Conservation (phyloP, 2,888 invertebrate species). For the Pasiphila rectangulata region DNA sequence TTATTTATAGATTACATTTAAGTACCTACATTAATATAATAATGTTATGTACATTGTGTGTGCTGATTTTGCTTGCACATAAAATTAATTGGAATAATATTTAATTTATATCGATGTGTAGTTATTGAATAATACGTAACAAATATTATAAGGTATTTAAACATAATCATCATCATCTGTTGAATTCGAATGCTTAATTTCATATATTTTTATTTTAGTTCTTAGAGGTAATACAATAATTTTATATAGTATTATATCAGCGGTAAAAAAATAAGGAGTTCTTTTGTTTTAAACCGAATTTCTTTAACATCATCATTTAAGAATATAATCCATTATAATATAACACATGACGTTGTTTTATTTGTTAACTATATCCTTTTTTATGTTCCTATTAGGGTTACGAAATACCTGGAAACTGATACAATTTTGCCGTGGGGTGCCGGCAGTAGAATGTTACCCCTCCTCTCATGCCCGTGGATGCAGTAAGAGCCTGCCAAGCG, state of each 20-base stretch:
- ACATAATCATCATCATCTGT: not conserved
- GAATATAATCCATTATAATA: slow-evolving; percentile 66
- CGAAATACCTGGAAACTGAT: too few relatives aligned
- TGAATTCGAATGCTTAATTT: not conserved
- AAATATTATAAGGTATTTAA: not conserved
- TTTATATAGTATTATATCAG: too few relatives aligned
- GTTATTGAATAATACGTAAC: not conserved
- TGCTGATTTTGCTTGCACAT: slow-evolving; percentile 6
- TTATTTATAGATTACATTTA: slow-evolving; percentile 6
- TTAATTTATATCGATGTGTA: not conserved
- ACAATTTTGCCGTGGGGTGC: too few relatives aligned
- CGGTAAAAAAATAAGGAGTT: slow-evolving; percentile 35
- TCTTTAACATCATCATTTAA: slow-evolving; percentile 60
- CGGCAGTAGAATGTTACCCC: too few relatives aligned
- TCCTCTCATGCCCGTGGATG: too few relatives aligned
- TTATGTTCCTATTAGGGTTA: too few relatives aligned
- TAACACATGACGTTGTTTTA: slow-evolving; percentile 44
- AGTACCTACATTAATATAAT: too few relatives aligned
- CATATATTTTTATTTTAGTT: not conserved
- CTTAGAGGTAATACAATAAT: not conserved
- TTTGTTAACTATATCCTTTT: slow-evolving; percentile 20
- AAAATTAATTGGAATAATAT: not conserved
- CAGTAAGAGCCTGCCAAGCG: too few relatives aligned
- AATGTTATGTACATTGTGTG: slow-evolving; percentile 5
- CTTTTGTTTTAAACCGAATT: slow-evolving; percentile 54